Conservation (phyloP, 2,113 vertebrate genomes). For the Tauraco erythrolophus region DNA sequence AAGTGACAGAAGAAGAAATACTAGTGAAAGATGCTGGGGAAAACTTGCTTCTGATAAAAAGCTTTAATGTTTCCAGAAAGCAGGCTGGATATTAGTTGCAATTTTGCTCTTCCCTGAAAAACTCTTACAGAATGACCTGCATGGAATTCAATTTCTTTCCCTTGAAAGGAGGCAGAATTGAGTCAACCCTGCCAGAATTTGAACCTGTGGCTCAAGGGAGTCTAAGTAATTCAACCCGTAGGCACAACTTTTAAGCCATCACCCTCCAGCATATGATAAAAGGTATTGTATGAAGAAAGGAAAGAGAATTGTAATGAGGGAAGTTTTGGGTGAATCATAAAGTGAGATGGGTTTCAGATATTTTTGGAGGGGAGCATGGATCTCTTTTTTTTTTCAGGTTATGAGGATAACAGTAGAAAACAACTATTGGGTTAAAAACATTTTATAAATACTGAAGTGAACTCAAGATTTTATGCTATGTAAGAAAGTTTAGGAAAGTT, state of each 20-base stretch:
- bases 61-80: conserved; percentile 36
- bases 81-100: conserved; percentile 28
- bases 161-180: conserved; percentile 50
- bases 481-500: neutral
- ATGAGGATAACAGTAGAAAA: neutral
- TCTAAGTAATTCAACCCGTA: conserved; percentile 68
- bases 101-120: conserved; percentile 48
- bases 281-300: conserved; percentile 34
- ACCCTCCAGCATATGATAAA: conserved; percentile 39
- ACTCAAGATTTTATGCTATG: neutral
- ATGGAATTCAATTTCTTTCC: conserved; percentile 44
- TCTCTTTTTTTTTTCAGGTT: neutral
- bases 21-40: neutral
- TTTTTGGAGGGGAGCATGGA: neutral
- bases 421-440: neutral
- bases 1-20: neutral
- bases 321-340: conserved; percentile 45
- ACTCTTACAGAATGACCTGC: conserved; percentile 19
- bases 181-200: conserved; percentile 54
- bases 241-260: conserved; percentile 54
- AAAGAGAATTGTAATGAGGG: conserved; percentile 48
- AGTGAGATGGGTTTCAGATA: neutral
- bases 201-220: conserved; percentile 59
- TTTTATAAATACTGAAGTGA: neutral
- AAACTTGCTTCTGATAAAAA: conserved; percentile 7